Conservation (phyloP, 2,113 vertebrate genomes). For the Labrus mixtus region DNA sequence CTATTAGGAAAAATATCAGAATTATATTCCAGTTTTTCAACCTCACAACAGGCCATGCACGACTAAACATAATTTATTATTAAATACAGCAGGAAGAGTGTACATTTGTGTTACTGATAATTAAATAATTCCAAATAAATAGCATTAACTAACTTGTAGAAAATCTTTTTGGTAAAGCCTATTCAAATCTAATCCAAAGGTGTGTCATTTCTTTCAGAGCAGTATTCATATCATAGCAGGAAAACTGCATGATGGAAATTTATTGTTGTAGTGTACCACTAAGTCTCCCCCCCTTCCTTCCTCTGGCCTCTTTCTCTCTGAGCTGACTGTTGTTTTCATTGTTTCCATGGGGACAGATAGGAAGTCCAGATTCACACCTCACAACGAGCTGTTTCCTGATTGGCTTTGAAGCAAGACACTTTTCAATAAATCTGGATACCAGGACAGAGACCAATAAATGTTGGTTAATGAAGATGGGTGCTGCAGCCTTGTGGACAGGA, state of each 20-base stretch:
- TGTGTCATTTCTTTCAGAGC: constrained; percentile 9
- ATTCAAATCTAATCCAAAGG: not conserved
- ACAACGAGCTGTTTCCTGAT: constrained; percentile 57
- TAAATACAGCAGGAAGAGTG: too few species aligned
- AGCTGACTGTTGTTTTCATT: constrained; percentile 14
- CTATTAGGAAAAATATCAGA: too few species aligned
- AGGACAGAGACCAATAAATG: constrained; percentile 1
- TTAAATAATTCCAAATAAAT: too few species aligned
- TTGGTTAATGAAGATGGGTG: not conserved
- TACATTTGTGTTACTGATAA: too few species aligned
- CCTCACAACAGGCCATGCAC: not conserved
- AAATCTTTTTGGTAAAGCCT: too few species aligned
- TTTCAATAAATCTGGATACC: constrained; percentile 10
- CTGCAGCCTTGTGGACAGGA: constrained; percentile 48
- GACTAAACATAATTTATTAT: not conserved
- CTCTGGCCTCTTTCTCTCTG: constrained; percentile 28
- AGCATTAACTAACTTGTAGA: too few species aligned
- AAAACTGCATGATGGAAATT: constrained; percentile 46
- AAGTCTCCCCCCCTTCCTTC: constrained; percentile 56
- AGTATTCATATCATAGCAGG: constrained; percentile 44
- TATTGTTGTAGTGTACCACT: constrained; percentile 59
- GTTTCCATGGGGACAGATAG: constrained; percentile 57
- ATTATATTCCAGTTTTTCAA: not conserved
- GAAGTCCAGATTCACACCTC: constrained; percentile 58
- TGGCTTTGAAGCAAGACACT: constrained; percentile 15